Evolutionary conservation across 2,888 invertebrate genomes (phyloP), one percentile per base, ranked within the genome.

Genomic region (Limenitis camilla): DNA sequence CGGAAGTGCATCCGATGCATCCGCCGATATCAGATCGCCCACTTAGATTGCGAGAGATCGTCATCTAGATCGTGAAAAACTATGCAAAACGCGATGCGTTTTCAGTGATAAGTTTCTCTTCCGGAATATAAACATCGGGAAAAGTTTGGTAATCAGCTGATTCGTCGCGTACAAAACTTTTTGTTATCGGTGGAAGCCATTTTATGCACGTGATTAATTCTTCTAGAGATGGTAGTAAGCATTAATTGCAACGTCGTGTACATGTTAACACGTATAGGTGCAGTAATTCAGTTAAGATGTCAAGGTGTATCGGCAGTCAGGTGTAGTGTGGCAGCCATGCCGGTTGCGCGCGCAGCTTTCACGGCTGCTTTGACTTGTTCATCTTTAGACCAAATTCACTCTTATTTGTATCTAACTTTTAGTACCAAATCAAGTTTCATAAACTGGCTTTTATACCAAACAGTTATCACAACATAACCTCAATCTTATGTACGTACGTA

Each of bases 381-480:
- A 67, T 68, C 66, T 67, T 65, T 76, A 71, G 72, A 70, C 78
- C 71, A 83, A 72, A 79, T 68, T 75, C 71, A 71, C 67, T 75
- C 78, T 75, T 85, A 83, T 72, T 19, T 64, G 53, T 66, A 64
- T 65, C 62, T 60, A 63, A 59, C 60, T 67, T 78, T 81, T 69
- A 74, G 81, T 75, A 63, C 62, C 53, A 69, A 71, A 72, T 79
- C 57, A 57, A 59, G 62, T 61, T 65, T 65, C 65, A 61, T 61
- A 65, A 64, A 67, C 78, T 82, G 82, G 80, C 77, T 78, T 81
- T 74, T 77, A 68, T 70, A 68, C 70, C 72, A 74, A 81, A 81
- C 76, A 76, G 77, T 76, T 78, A 84, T 84, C 81, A 87, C 81
- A 87, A 87, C 86, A 87, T 87, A 87, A 86, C 87, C 87, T 86